Conservation (phyloP, 2,888 invertebrate species). For the Lasioglossum morio region DNA sequence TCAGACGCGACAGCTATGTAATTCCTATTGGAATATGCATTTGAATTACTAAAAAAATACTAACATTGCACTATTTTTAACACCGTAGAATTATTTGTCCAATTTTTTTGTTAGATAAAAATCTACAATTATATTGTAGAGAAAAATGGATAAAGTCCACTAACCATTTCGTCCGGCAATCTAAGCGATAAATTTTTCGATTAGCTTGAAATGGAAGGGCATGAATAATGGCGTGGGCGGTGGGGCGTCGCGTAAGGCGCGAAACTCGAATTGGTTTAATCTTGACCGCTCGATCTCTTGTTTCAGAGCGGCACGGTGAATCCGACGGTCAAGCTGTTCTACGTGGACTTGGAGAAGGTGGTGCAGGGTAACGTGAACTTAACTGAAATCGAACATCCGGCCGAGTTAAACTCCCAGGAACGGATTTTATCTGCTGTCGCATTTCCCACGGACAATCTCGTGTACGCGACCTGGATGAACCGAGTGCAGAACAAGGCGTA, state of each 20-base stretch:
- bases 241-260: neutral
- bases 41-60: too few relatives aligned
- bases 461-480: conserved; percentile 95
- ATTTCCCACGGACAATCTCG: conserved; percentile 90
- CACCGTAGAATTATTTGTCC: too few relatives aligned
- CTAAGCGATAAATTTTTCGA: neutral
- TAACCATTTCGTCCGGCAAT: neutral
- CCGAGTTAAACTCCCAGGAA: conserved; percentile 82
- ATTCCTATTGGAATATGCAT: neutral
- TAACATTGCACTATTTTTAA: too few relatives aligned
- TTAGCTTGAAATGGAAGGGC: neutral
- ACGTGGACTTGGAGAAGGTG: conserved; percentile 86
- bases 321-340: conserved; percentile 88
- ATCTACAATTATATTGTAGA: neutral
- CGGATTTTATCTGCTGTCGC: conserved; percentile 89
- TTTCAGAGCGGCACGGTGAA: conserved; percentile 88
- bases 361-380: conserved; percentile 77
- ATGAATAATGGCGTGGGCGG: neutral
- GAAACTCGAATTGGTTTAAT: neutral
- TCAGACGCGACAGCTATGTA: neutral
- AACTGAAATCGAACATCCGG: conserved; percentile 82
- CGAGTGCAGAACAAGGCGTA: conserved; percentile 92
- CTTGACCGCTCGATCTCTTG: conserved; percentile 3
- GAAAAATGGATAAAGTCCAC: neutral
- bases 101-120: too few relatives aligned